Evolutionary conservation across 2,113 vertebrate genomes (phyloP), one percentile per base, ranked within the genome.

Genomic region (Takifugu flavidus): DNA sequence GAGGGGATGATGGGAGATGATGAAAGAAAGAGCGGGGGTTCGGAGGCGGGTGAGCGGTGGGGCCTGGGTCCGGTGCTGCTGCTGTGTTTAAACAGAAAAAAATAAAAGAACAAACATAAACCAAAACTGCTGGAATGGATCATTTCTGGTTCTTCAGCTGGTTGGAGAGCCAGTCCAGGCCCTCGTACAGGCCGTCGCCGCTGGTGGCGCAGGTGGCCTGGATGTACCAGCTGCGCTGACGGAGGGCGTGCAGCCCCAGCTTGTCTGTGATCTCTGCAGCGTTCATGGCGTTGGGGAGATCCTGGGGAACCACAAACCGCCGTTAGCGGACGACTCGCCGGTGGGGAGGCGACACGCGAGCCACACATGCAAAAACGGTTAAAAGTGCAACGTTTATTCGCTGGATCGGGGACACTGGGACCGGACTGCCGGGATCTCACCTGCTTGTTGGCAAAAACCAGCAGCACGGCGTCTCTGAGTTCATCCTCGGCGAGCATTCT

Each of bases 361-460:
- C n/a, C n/a, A n/a, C n/a, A n/a, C n/a, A n/a, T n/a, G n/a, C n/a
- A 34, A 34, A 34, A 34, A 34, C 31, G 1, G 5, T 34, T 7
- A 34, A 34, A 34, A 34, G 31, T 5, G 31, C 31, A 34, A n/a
- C n/a, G n/a, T n/a, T n/a, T n/a, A n/a, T n/a, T n/a, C n/a, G n/a
- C n/a, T n/a, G n/a, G n/a, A n/a, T n/a, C n/a, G n/a, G n/a, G n/a
- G n/a, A n/a, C n/a, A n/a, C n/a, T n/a, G n/a, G n/a, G 4, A 7
- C 2, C 8, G 4, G 31, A 34, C 4, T 34, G 5, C 34, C 27
- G 13, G 4, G 49, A n/a, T 0, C 77, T 77, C 81, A 93, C 92
- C 92, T 95, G 92, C 75, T 95, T 95, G 82, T 95, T 95, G 59
- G 92, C 91, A 67, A 94, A 94, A 62, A 94, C 91, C 5, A 95